Percentiles rank a stretch among this genome's conserved stretches.
These are phyloP conservation scores for Sapayoa aenigma DNA, from an alignment of 2,113 vertebrate species.

Conservation along the genomic window DNA sequence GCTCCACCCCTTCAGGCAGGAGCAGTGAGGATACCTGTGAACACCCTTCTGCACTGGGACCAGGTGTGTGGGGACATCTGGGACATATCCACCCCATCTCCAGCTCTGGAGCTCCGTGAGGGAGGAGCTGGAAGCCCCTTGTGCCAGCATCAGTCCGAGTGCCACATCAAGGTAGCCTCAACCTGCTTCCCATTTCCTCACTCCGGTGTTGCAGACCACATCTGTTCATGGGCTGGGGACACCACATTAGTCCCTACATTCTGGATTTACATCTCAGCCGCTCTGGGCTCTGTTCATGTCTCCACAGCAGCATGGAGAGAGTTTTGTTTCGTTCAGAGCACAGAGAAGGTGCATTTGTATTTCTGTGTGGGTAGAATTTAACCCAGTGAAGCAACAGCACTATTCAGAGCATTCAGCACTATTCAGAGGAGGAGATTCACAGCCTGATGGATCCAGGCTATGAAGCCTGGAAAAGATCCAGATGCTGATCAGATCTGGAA, in stretches of 20 bases:
- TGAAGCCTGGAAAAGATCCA: too few species aligned
- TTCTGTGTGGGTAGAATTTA: background rate
- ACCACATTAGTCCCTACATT: background rate
- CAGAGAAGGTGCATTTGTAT: background rate
- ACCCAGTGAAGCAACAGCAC: background rate
- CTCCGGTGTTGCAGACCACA: background rate
- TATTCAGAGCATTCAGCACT: background rate
- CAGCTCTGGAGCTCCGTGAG: background rate
- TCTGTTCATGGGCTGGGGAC: background rate
- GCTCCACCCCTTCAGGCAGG: background rate
- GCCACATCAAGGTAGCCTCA: background rate
- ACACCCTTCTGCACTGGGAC: background rate
- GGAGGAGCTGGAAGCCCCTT: background rate
- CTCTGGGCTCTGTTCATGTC: background rate
- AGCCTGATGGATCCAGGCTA: background rate
- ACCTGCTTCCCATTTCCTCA: background rate
- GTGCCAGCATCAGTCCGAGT: accelerated
- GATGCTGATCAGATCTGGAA: background rate
- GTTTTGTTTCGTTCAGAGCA: background rate
- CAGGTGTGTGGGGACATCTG: background rate
- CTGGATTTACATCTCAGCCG: background rate
- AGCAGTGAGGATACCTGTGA: background rate
- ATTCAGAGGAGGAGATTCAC: background rate
- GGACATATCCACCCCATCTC: background rate
- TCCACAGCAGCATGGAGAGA: background rate